These are phyloP conservation scores for Melieria picta DNA, from an alignment of 2,888 invertebrate species.

Conservation along the genomic window DNA sequence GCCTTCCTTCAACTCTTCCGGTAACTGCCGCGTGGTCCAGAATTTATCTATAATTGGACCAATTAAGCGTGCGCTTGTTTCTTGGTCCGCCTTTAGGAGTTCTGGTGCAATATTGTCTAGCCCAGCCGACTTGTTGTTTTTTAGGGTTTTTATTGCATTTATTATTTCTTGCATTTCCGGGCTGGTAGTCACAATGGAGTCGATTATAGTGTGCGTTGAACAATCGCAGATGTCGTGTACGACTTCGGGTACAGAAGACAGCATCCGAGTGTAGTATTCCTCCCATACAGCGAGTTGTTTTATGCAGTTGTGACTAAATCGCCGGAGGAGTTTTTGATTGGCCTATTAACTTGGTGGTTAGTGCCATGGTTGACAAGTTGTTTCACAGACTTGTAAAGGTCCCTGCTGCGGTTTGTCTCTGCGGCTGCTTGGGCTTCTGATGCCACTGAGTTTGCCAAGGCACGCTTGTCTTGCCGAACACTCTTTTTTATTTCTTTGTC, in stretches of 20 bases:
- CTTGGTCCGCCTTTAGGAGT: too few relatives aligned
- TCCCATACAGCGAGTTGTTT: background rate
- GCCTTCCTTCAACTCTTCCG: background rate
- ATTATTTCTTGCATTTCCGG: background rate
- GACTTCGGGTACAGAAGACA: background rate
- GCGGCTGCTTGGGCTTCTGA: background rate
- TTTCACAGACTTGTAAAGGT: background rate
- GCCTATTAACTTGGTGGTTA: background rate
- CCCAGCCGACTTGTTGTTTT: constrained; percentile 1
- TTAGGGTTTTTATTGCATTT: background rate
- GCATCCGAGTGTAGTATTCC: background rate
- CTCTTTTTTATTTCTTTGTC: background rate
- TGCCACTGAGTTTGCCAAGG: background rate
- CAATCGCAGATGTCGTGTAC: background rate
- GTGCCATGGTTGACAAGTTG: background rate
- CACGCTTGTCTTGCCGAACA: background rate
- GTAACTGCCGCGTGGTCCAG: background rate
- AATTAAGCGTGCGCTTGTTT: background rate
- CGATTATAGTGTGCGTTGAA: background rate
- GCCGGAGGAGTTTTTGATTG: background rate
- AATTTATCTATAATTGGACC: background rate
- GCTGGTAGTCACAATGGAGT: background rate
- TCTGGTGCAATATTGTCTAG: too few relatives aligned
- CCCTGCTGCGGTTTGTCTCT: constrained; percentile 1
- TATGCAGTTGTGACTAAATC: background rate